A percentile compares a stretch with the other conserved stretches of the same genome.
phyloP scores from a whole-genome alignment of 2,797 vertebrate species.

The Galaxias olidus region DNA sequence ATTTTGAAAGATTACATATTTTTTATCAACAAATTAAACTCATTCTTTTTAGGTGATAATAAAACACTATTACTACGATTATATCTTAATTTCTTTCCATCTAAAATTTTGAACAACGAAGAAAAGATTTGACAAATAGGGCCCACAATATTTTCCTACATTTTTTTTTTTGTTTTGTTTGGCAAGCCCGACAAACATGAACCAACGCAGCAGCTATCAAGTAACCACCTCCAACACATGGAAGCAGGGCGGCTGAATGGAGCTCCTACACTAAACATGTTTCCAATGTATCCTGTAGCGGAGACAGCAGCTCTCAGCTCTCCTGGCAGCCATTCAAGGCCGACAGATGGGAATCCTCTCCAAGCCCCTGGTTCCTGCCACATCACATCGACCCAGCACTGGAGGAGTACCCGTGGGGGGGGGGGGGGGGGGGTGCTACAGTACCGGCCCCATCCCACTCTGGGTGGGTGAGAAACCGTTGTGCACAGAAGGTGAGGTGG shows the following conservation, averaged over 20 bases:
- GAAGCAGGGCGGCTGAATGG: too few species aligned
- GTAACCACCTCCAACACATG: too few species aligned
- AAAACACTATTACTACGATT: too few species aligned
- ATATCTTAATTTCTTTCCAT: too few species aligned
- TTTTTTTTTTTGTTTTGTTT: background rate
- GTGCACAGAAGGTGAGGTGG: slow-evolving; percentile 1
- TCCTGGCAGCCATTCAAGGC: slow-evolving; percentile 67
- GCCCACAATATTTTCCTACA: slow-evolving; percentile 13
- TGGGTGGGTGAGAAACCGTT: slow-evolving; percentile 41
- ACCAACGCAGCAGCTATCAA: too few species aligned
- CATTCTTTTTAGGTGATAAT: too few species aligned
- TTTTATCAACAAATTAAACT: too few species aligned
- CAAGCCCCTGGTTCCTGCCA: slow-evolving; percentile 45
- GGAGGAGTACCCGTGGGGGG: background rate
- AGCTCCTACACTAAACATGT: slow-evolving; percentile 28
- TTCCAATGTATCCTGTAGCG: slow-evolving; percentile 44
- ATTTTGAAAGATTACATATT: too few species aligned
- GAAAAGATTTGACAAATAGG: slow-evolving; percentile 10
- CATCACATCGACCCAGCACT: slow-evolving; percentile 43
- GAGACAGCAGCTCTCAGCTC: slow-evolving; percentile 42
- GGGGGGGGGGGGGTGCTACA: background rate
- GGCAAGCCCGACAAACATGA: background rate
- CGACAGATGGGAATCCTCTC: slow-evolving; percentile 72
- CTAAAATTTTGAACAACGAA: too few species aligned
- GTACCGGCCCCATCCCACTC: slow-evolving; percentile 56